A percentile compares a stretch with the other conserved stretches of the same genome.
Conservation (phyloP, 2,888 invertebrate genomes). For the Platycnemis pennipes region DNA sequence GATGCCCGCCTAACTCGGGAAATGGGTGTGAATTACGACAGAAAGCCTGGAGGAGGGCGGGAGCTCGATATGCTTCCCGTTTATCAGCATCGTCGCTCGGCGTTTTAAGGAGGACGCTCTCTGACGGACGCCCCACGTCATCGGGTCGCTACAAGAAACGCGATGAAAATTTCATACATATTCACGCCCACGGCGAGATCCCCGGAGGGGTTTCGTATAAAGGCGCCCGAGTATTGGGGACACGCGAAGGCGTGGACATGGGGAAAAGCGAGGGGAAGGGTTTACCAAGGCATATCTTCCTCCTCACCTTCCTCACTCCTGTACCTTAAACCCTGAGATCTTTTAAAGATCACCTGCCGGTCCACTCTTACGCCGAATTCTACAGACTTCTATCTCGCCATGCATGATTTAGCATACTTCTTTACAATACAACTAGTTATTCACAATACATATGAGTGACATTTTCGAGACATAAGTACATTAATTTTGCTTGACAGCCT, state of each 20-base stretch:
- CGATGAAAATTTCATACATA: slow-evolving; percentile 29
- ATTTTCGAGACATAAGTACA: no score
- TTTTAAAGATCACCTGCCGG: background rate
- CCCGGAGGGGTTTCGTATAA: background rate
- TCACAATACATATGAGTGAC: no score
- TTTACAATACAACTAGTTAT: no score
- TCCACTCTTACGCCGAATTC: background rate
- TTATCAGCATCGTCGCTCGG: background rate
- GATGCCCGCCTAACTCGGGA: no score
- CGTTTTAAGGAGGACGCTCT: background rate
- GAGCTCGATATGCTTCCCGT: background rate
- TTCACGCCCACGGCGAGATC: slow-evolving; percentile 11
- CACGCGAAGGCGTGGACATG: background rate
- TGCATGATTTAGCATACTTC: no score
- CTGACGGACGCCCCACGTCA: background rate
- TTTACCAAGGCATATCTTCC: background rate
- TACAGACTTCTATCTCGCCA: no score
- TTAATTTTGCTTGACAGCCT: no score
- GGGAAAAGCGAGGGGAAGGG: background rate
- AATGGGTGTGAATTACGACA: background rate
- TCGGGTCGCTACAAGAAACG: background rate
- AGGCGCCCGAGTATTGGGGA: background rate
- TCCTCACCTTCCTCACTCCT: background rate
- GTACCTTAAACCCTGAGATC: background rate
- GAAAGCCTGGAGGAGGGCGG: background rate